phyloP scores from a whole-genome alignment of 2,797 vertebrate species.

The Gymnopithys bicolor region DNA sequence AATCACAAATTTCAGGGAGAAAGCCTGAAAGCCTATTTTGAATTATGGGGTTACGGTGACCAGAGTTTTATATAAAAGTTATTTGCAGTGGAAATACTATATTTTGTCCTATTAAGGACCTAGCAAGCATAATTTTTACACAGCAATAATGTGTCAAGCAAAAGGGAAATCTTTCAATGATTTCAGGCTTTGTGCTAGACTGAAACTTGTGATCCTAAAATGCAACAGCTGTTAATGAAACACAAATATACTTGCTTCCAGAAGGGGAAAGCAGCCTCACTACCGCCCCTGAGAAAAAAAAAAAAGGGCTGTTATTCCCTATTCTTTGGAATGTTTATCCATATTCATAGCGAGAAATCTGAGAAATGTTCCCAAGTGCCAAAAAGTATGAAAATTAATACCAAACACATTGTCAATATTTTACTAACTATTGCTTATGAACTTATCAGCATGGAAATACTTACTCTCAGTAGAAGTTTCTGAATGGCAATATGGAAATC shows the following conservation, averaged over 20 bases:
- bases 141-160: neutral
- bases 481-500: neutral
- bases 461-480: neutral
- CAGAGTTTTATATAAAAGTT: constrained; percentile 27
- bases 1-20: constrained; percentile 54
- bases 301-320: neutral
- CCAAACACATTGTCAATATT: neutral
- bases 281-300: neutral
- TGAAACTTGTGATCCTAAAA: constrained; percentile 5
- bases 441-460: neutral
- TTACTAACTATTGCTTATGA: neutral
- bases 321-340: neutral
- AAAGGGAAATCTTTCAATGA: constrained; percentile 2
- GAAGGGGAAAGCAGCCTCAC: neutral
- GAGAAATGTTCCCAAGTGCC: constrained; percentile 14
- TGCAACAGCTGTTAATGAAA: neutral
- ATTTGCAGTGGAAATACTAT: constrained; percentile 6
- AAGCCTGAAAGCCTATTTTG: constrained; percentile 42
- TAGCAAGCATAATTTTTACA: neutral
- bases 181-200: neutral
- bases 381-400: constrained; percentile 28
- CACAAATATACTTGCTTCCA: neutral
- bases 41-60: constrained; percentile 73
- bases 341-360: neutral
- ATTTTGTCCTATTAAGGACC: constrained; percentile 22